Evolutionary conservation across 2,113 vertebrate genomes (phyloP), one percentile per base, ranked within the genome.

Genomic region (Catharus fuscescens): DNA sequence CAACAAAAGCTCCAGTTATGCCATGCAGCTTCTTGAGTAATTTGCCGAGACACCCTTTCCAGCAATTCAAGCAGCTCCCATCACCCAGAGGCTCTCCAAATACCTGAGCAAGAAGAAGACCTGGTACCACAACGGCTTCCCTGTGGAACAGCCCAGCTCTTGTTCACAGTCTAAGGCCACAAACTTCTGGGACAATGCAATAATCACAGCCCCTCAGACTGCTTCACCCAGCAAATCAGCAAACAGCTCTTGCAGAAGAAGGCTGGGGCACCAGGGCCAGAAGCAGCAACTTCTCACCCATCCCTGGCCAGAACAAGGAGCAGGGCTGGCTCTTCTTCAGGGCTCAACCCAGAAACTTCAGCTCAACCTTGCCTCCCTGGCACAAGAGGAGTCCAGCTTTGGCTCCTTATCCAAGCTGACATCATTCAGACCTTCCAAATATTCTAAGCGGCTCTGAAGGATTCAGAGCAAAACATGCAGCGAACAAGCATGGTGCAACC

Each of bases 231-330:
- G 42, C 17, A 16, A 45, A 29, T 9, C 25, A 40, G 9, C 25
- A 38, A 52, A 29, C 0, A 2, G 12, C 14, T 15, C 20, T 15
- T 26, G 48, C 0, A 2, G 42, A 31, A 21, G 17, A 57, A 60
- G 18, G 23, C 17, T 4, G 4, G 23, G 23, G 6, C 5, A 18
- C 50, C 12, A 12, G 9, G 29, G 3, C 5, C 60, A 76, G 53
- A 66, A 77, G 8, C 45, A 73, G 54, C 59, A 78, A 19, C 17
- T 48, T 38, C 45, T 82, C 8, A 4, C 12, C 56, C 31, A 42
- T 28, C 38, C 25, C 17, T 53, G 34, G 26, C 12, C 47, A 56
- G 16, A 79, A 47, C 13, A 36, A 62, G 53, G 25, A 85, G 9
- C 14, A 36, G 4, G 10, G 12, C 24, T 76, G 26, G 18, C 40